phyloP scores from a whole-genome alignment of 2,797 vertebrate species.

The Poecilia picta region DNA sequence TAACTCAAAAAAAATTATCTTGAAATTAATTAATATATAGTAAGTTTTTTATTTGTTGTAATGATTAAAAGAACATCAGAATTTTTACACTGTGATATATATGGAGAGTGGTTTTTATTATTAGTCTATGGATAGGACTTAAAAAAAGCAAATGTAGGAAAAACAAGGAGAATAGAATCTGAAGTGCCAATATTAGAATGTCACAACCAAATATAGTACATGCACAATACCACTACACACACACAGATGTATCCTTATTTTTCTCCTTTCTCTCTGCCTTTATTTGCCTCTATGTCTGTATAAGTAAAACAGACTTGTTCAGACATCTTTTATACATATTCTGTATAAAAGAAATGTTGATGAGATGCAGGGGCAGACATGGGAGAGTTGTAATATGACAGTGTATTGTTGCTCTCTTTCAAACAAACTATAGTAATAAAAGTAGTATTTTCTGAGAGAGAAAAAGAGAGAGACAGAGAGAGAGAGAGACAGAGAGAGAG shows the following conservation, averaged over 20 bases:
- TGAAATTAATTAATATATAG: not conserved
- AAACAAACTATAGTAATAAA: not conserved
- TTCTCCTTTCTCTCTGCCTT: not conserved
- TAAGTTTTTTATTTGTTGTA: not conserved
- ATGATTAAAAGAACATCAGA: not conserved
- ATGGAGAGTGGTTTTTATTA: not conserved
- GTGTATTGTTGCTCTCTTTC: not conserved
- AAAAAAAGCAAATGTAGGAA: not conserved
- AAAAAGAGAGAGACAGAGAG: too few relatives aligned
- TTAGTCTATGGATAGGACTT: not conserved
- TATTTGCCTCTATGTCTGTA: too few relatives aligned
- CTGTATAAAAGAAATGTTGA: slow-evolving; percentile 1
- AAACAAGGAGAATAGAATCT: not conserved
- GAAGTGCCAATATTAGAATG: not conserved
- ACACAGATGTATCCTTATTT: not conserved
- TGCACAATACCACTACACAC: too few relatives aligned
- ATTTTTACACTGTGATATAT: not conserved
- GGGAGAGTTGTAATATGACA: not conserved
- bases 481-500: too few relatives aligned
- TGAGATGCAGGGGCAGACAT: not conserved
- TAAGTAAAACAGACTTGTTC: not conserved
- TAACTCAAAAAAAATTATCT: not conserved
- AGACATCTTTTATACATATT: not conserved
- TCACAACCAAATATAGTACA: not conserved
- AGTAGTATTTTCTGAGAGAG: not conserved